Conservation (phyloP, 2,113 vertebrate species). For the Marmota monax region DNA sequence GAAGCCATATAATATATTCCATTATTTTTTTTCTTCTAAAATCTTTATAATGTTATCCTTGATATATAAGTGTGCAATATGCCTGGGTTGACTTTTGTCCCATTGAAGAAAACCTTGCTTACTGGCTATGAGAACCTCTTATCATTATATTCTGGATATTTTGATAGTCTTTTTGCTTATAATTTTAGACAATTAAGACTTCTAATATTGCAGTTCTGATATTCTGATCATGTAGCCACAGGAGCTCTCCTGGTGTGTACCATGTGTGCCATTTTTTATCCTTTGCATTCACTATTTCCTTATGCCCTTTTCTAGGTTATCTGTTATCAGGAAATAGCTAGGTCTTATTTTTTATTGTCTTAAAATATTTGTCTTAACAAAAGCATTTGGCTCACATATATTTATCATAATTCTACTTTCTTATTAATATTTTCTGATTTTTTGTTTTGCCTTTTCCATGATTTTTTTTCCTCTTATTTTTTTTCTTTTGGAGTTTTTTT, state of each 20-base stretch:
- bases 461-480: background rate
- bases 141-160: background rate
- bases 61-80: background rate
- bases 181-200: slow-evolving; percentile 7
- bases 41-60: background rate
- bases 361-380: background rate
- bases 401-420: background rate
- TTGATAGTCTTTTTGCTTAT: background rate
- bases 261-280: background rate
- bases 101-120: background rate
- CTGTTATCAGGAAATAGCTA: background rate
- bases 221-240: background rate
- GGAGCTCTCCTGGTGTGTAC: background rate
- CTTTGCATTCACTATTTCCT: background rate
- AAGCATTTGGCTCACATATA: background rate
- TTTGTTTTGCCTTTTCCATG: background rate
- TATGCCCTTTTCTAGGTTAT: background rate
- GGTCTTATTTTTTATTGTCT: slow-evolving; percentile 2
- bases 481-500: background rate
- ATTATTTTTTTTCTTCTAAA: background rate
- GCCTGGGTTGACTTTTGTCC: background rate
- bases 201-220: background rate
- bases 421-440: background rate
- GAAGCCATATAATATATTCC: background rate
- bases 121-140: background rate